Evolutionary conservation across 2,797 vertebrate species (phyloP).

Genomic region (Anguilla pacifica): DNA sequence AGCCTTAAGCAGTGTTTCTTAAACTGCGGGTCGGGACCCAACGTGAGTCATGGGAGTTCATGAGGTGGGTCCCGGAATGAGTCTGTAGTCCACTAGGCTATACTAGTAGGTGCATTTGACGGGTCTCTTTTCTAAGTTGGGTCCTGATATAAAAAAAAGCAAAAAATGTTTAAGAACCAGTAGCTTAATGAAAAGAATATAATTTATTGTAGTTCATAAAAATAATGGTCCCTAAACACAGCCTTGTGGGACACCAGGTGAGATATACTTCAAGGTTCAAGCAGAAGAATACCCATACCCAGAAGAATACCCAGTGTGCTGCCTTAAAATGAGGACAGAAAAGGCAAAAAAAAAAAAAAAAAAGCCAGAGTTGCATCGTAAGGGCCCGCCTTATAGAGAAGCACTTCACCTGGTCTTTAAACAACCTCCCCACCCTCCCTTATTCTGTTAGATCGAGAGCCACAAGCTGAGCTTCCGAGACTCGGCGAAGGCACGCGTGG

Average conservation of each 20-base stretch:
- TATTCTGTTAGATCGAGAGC: slow-evolving; percentile 85
- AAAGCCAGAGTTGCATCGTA: not conserved
- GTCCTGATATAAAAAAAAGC: too few relatives aligned
- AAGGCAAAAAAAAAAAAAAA: not conserved
- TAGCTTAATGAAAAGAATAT: not conserved
- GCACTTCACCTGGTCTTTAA: too few relatives aligned
- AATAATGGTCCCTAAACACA: not conserved
- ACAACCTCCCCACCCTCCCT: not conserved
- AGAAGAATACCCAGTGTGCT: not conserved
- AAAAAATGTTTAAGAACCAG: too few relatives aligned
- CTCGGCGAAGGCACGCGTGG: slow-evolving; percentile 87
- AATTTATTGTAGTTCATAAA: not conserved
- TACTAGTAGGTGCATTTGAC: too few relatives aligned
- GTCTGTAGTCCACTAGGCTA: too few relatives aligned
- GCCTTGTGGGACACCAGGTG: not conserved
- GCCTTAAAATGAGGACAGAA: not conserved
- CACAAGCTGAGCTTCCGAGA: slow-evolving; percentile 92
- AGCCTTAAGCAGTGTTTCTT: not conserved
- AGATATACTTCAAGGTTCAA: not conserved
- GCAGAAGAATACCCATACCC: not conserved
- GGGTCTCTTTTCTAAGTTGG: too few relatives aligned
- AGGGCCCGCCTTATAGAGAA: not conserved
- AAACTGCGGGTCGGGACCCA: not conserved
- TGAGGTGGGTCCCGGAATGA: not conserved
- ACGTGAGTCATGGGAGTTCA: not conserved